Evolutionary conservation across 2,797 vertebrate genomes (phyloP), one percentile per base, ranked within the genome.

Genomic region (Anguilla pacifica): DNA sequence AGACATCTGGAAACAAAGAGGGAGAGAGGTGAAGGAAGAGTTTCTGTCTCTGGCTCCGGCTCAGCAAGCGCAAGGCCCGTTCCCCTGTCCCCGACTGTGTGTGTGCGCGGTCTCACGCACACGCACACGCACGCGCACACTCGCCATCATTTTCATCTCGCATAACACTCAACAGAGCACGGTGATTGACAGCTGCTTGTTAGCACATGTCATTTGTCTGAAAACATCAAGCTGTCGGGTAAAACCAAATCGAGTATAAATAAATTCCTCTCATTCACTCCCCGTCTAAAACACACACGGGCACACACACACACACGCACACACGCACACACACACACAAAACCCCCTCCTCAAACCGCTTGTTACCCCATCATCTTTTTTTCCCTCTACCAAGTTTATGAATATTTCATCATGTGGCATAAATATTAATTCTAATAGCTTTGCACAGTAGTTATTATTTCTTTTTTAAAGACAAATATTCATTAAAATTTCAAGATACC

Each of bases 381-480:
- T 87, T 90, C 88, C 28, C 87, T 89, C 89, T 87, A 84, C 87
- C 67, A 64, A 57, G 85, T 95, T 95, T 95, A 98, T 98, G 96
- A 97, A 97, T 98, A 96, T 97, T 98, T 97, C 96, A 98, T 97
- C 94, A 92, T 90, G 83, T 95, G 95, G 92, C 96, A 98, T 97
- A 97, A 98, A 98, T 98, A 97, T 98, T 98, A 97, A 98, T 97
- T 96, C 95, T 97, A 97, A 97, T 97, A 97, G 97, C 97, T 97
- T 96, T 96, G 96, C 96, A 96, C 95, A 95, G 95, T 96, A 96
- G 96, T 97, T 97, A 97, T 97, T 97, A 97, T 97, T 97, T 97
- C 96, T 96, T 97, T 97, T 96, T 97, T 85, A 31, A 84, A 92
- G 97, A 97, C 97, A 98, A 98, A 97, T 97, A 97, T 95, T 95